Evolutionary conservation across 2,888 invertebrate genomes (phyloP).

Genomic region (Cryptosula pallasiana): DNA sequence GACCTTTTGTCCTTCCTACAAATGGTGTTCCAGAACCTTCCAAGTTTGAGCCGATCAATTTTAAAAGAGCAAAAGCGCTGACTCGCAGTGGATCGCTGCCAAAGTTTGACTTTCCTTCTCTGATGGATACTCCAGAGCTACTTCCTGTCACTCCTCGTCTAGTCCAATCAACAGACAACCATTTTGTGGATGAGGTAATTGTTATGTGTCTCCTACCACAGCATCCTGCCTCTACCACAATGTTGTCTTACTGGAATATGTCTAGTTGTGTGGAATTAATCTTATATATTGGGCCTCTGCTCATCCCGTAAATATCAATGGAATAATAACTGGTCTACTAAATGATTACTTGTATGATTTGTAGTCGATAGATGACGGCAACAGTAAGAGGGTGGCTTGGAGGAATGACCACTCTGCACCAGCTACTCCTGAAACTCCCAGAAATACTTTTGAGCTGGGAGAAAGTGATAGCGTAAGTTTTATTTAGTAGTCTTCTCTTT

Average conservation of each 20-base stretch:
- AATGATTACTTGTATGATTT: not conserved
- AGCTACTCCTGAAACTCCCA: not conserved
- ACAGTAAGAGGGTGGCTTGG: not conserved
- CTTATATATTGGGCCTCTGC: too few relatives aligned
- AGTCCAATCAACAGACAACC: slow-evolving; percentile 6
- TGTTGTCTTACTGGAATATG: too few relatives aligned
- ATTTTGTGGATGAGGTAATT: not conserved
- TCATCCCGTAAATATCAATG: too few relatives aligned
- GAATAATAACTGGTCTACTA: too few relatives aligned
- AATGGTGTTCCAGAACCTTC: slow-evolving; percentile 22
- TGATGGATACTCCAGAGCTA: slow-evolving; percentile 22
- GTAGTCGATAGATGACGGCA: not conserved
- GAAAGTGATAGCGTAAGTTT: not conserved
- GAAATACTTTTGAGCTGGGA: too few relatives aligned
- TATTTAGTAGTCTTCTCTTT: too few relatives aligned
- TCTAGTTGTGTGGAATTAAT: too few relatives aligned
- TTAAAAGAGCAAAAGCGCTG: slow-evolving; percentile 12
- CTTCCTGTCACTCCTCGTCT: slow-evolving; percentile 18
- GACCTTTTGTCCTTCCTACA: not conserved
- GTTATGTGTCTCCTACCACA: too few relatives aligned
- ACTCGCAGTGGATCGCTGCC: slow-evolving; percentile 7
- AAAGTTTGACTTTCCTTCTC: slow-evolving; percentile 24
- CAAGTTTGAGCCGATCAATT: slow-evolving; percentile 25
- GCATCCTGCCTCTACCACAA: too few relatives aligned
- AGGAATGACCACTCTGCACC: not conserved